Percentiles rank a stretch among this genome's conserved stretches.
Evolutionary conservation across 1,140 invertebrate species (phyloP).

Genomic region (Yoshiicerus persimilis): DNA sequence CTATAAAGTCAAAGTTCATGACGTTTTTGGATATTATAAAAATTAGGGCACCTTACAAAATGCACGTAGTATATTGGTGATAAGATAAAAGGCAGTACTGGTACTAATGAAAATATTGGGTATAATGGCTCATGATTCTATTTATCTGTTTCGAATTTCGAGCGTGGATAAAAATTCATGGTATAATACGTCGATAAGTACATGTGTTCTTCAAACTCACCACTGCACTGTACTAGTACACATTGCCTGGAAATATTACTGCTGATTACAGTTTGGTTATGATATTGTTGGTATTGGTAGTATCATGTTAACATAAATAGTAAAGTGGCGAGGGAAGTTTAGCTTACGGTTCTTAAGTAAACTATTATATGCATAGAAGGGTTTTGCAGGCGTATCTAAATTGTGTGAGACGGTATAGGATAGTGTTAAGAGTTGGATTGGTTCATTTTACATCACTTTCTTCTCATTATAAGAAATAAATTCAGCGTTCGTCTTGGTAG

Average conservation of each 20-base stretch:
- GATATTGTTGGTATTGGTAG: neutral
- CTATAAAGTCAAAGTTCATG: too few relatives aligned
- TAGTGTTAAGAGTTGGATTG: neutral
- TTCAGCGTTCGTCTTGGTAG: neutral
- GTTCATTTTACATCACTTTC: neutral
- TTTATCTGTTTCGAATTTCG: too few relatives aligned
- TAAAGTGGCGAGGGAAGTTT: neutral
- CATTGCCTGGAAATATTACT: neutral
- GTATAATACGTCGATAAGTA: too few relatives aligned
- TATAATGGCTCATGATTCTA: too few relatives aligned
- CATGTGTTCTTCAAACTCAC: too few relatives aligned
- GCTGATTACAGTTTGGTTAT: neutral
- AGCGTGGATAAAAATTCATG: too few relatives aligned
- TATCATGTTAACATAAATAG: neutral
- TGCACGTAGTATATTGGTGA: too few relatives aligned
- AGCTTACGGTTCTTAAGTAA: neutral
- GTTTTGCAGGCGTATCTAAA: neutral
- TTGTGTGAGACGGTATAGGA: neutral
- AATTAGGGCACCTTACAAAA: too few relatives aligned
- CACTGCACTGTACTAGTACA: too few relatives aligned
- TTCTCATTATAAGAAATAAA: constrained; percentile 11
- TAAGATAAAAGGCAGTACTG: too few relatives aligned
- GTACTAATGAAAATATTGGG: too few relatives aligned
- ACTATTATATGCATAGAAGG: neutral
- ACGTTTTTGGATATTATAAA: too few relatives aligned